Evolutionary conservation across 2,113 vertebrate genomes (phyloP), one percentile per base, ranked within the genome.

Genomic region (Chauna torquata): DNA sequence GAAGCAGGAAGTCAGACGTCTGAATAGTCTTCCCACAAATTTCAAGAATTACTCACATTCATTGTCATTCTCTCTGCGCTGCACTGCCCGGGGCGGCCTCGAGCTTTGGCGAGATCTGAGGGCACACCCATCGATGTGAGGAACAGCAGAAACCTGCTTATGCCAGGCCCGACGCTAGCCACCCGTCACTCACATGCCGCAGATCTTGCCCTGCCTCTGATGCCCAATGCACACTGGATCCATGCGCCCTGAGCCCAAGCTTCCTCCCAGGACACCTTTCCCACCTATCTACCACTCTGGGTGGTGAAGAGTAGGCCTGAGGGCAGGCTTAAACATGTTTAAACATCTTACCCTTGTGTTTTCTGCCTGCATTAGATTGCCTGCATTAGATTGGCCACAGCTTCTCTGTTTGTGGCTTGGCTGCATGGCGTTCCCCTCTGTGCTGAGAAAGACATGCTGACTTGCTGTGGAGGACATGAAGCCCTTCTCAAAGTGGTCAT

Each of bases 1-100:
- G 97, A 98, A 98, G 94, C 97, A 98, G 97, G 97, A 98, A 98
- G 96, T 96, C 91, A 96, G 96, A 97, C 38, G 44, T 92, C 92
- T 94, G 76, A 96, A 77, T 55, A 91, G 49, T 89, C 94, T 98
- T 98, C 94, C 96, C 97, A 96, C 96, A 97, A 94, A 96, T 93
- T 95, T 94, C 94, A 74, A 95, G 86, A 97, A 97, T 97, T 97
- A 97, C 93, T 97, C 95, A 97, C 78, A 17, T 92, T 96, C 75
- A 81, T 93, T 94, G 96, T 96, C 91, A 49, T 93, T 90, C 69
- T 94, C 81, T 61, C 70, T 83, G 89, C 40, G 55, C 79, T 96
- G 89, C 2, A 1, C 30, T 77, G 92, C 93, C 89, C 58, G 64
- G 75, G 96, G 94, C 75, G 0, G 82, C 79, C 66, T 70, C 4